Conservation (phyloP, 2,888 invertebrate genomes). For the Pseudanteris insignis region DNA sequence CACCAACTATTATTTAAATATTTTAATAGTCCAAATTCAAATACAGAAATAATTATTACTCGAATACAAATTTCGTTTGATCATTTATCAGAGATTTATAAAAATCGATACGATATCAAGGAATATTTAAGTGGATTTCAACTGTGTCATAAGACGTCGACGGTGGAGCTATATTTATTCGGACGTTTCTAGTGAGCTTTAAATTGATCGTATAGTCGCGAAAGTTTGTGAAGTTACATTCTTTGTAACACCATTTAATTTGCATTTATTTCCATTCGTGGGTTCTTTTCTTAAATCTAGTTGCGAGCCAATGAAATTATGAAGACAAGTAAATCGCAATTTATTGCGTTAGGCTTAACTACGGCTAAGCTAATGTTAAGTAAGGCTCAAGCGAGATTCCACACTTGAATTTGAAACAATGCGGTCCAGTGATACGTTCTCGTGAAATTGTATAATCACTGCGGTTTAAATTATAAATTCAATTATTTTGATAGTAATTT, state of each 20-base stretch:
- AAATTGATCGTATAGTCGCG: constrained; percentile 27
- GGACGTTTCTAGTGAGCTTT: constrained; percentile 12
- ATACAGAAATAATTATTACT: too few relatives aligned
- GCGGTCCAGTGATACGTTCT: constrained; percentile 24
- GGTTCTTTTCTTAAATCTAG: constrained; percentile 40
- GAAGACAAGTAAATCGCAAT: constrained; percentile 43
- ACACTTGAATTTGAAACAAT: constrained; percentile 44
- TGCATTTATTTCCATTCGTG: constrained; percentile 35
- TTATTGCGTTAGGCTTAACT: constrained; percentile 42
- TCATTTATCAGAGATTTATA: too few relatives aligned
- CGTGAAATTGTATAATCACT: constrained; percentile 38
- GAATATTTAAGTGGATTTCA: too few relatives aligned
- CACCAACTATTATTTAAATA: too few relatives aligned
- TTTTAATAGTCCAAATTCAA: too few relatives aligned
- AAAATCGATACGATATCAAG: too few relatives aligned
- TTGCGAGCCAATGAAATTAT: constrained; percentile 40
- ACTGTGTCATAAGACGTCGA: too few relatives aligned
- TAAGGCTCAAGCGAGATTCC: constrained; percentile 43
- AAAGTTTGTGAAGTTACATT: constrained; percentile 31
- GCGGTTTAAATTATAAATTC: constrained; percentile 31
- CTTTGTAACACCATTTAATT: constrained; percentile 33
- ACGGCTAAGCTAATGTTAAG: constrained; percentile 43
- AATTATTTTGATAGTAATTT: constrained; percentile 17
- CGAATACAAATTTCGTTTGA: constrained; percentile 1
- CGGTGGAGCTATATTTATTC: constrained; percentile 23